phyloP scores from a whole-genome alignment of 2,797 vertebrate species.

The Thalassophryne amazonica region DNA sequence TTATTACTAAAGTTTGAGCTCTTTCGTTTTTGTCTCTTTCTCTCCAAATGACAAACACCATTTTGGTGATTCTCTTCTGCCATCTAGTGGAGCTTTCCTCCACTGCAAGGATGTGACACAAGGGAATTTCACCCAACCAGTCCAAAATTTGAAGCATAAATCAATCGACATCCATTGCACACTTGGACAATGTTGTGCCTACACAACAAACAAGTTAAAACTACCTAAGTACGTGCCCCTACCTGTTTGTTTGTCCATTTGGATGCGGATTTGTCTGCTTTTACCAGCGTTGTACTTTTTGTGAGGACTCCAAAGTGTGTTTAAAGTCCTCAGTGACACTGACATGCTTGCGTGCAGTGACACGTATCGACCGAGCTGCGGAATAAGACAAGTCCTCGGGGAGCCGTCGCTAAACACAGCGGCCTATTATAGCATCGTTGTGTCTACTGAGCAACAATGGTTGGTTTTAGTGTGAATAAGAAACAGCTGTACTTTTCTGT shows the following conservation, averaged over 20 bases:
- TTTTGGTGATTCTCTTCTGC: constrained; percentile 44
- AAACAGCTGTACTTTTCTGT: background rate
- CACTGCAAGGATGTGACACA: background rate
- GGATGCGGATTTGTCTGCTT: background rate
- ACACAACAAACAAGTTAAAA: background rate
- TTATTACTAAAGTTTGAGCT: constrained; percentile 40
- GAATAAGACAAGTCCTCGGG: constrained; percentile 26
- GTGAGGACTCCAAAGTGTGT: background rate
- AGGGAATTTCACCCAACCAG: too few species aligned
- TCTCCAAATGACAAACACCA: background rate
- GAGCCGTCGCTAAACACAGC: constrained; percentile 23
- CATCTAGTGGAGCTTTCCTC: constrained; percentile 48
- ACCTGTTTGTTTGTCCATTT: background rate
- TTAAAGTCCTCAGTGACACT: constrained; percentile 5
- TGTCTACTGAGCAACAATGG: background rate
- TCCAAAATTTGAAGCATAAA: too few species aligned
- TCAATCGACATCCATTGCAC: too few species aligned
- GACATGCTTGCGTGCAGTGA: constrained; percentile 21
- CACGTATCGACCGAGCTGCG: constrained; percentile 18
- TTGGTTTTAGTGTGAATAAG: background rate
- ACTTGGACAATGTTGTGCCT: too few species aligned
- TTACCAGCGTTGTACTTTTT: background rate
- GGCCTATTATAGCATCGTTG: constrained; percentile 11
- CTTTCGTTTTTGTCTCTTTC: constrained; percentile 18
- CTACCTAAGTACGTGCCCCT: background rate